Evolutionary conservation across 2,888 invertebrate genomes (phyloP), one percentile per base, ranked within the genome.

Genomic region (Volucella zonaria): DNA sequence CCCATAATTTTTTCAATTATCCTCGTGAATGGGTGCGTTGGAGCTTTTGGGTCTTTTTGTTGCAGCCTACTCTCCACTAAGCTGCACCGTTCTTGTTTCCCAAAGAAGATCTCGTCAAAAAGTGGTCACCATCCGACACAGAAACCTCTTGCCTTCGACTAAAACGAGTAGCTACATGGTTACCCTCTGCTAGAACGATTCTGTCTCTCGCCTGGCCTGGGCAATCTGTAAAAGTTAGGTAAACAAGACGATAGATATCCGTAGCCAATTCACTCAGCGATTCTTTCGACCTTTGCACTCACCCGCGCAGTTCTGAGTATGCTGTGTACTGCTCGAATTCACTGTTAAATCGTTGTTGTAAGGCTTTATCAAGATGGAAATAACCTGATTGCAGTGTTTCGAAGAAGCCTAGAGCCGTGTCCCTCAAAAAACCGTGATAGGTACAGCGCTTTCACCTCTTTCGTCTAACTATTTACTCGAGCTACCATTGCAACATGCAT

Each of bases 181-280:
- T 67, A 23, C 56, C 54, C n/a, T 54, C 54, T n/a, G n/a, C n/a
- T n/a, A n/a, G n/a, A n/a, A n/a, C n/a, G n/a, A n/a, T n/a, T n/a
- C 54, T 15, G 11, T 67, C 38, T 40, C 43, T 49, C 1, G 56
- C 56, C 9, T 51, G 40, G 1, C 54, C 52, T 38, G 66, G 66
- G 9, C 43, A 66, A 15, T 67, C 56, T 10, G 23, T 42, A 67
- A 67, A 67, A 12, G 56, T 56, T 12, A 67, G 9, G 9, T 67
- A 51, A 67, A 56, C 45, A 12, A 67, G 54, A 45, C 67, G 54
- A 14, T 67, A 54, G 42, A 67, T 12, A 40, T 67, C 67, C 9
- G 67, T 67, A 14, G 54, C 45, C 18, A 66, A n/a, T n/a, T 66
- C 66, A 52, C 51, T 52, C 6, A 66, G 10, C 15, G 66, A 40